Evolutionary conservation across 2,113 vertebrate species (phyloP), one percentile per base, ranked within the genome.

Genomic region (Elephas maximus): DNA sequence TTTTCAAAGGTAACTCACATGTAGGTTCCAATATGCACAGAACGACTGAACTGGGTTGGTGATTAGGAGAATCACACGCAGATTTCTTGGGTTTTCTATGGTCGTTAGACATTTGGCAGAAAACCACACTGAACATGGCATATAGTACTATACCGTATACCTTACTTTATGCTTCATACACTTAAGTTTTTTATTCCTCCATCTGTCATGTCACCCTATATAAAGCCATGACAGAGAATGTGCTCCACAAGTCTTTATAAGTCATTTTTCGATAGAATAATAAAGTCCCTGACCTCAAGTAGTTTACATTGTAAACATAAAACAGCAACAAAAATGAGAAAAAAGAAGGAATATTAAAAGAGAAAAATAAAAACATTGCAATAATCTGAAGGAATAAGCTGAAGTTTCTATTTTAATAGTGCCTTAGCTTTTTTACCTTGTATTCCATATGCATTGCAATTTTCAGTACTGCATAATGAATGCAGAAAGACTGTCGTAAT

Each of bases 401-500:
- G 12, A 93, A 89, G 37, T 17, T 91, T 44, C 41, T 8, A 1
- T 26, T 89, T 80, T 79, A 87, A 65, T 77, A 57, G 51, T 24
- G 79, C 15, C 20, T 91, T 60, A 5, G 17, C 44, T 91, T 97
- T 76, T 57, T 76, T 62, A 57, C 87, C 28, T 82, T 62, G n/a
- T 14, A 67, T 30, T 83, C 85, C n/a, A 14, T 9, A 57, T 37
- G 67, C 82, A 79, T 11, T 24, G 57, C 84, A n/a, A 83, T 74
- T 65, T 86, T 44, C 57, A 76, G 84, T 33, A 44, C 18, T 51
- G 33, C 45, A 15, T 77, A 89, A 93, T 41, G 37, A 80, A 87
- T 90, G 37, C 83, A 87, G 65, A 82, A 85, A 91, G 51, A 90
- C 71, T n/a, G 48, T 9, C 71, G 28, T 74, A 73, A 88, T 84